Evolutionary conservation across 2,888 invertebrate species (phyloP).

Genomic region (Diogma glabrata): DNA sequence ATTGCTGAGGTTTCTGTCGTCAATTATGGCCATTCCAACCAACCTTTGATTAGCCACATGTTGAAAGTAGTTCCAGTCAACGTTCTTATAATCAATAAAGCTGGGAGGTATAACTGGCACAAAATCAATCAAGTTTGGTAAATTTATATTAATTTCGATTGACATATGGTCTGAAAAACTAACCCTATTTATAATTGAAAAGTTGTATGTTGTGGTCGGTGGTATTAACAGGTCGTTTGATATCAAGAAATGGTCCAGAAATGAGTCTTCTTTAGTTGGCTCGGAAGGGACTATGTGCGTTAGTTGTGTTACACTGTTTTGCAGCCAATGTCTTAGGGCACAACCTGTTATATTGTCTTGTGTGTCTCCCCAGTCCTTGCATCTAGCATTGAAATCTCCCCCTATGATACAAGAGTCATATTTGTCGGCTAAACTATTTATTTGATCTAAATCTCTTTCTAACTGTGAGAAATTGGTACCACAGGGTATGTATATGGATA

Average conservation of each 20-base stretch:
- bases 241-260: neutral
- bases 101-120: no score
- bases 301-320: neutral
- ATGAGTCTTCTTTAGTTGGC: no score
- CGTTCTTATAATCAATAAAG: no score
- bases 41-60: neutral
- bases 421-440: neutral
- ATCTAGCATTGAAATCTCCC: neutral
- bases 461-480: neutral
- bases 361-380: neutral
- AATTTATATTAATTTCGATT: neutral
- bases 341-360: no score
- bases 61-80: no score
- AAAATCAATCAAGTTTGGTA: no score
- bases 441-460: neutral
- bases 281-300: neutral
- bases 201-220: neutral
- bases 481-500: neutral
- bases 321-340: neutral
- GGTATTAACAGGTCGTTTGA: no score
- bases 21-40: neutral
- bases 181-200: neutral
- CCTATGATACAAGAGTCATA: neutral
- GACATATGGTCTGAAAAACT: neutral
- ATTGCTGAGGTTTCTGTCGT: neutral